Conservation (phyloP, 2,888 invertebrate species). For the Tuta absoluta region DNA sequence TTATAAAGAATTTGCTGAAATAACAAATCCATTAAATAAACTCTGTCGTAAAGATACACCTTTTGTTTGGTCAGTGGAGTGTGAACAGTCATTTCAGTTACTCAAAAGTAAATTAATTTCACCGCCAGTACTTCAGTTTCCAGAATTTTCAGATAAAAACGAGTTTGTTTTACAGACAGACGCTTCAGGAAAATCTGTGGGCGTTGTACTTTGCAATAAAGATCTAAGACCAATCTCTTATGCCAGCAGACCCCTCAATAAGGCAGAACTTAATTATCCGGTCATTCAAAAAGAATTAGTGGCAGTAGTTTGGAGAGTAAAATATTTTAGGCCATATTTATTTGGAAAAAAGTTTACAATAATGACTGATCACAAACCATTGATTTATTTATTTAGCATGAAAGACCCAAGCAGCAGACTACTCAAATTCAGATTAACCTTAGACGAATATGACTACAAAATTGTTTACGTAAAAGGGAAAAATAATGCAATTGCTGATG, state of each 20-base stretch:
- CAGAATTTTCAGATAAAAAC: constrained; percentile 27
- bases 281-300: constrained; percentile 32
- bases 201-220: constrained; percentile 29
- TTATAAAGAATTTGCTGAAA: background rate
- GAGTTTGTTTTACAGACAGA: constrained; percentile 32
- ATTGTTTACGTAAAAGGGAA: constrained; percentile 10
- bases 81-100: background rate
- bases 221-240: constrained; percentile 28
- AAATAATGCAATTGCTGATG: background rate
- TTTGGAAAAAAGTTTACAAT: too few species aligned
- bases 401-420: constrained; percentile 32
- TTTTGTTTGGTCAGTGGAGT: background rate
- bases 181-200: constrained; percentile 28
- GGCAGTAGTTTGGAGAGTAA: constrained; percentile 29
- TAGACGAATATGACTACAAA: constrained; percentile 28
- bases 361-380: constrained; percentile 31
- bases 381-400: constrained; percentile 23
- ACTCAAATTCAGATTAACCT: constrained; percentile 27
- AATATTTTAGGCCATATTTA: background rate
- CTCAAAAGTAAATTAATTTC: background rate
- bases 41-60: background rate
- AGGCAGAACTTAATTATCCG: constrained; percentile 30
- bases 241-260: constrained; percentile 31
- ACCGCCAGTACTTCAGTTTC: constrained; percentile 23
- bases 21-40: background rate